Evolutionary conservation across 2,888 invertebrate species (phyloP).

Genomic region (Synanthedon vespiformis): DNA sequence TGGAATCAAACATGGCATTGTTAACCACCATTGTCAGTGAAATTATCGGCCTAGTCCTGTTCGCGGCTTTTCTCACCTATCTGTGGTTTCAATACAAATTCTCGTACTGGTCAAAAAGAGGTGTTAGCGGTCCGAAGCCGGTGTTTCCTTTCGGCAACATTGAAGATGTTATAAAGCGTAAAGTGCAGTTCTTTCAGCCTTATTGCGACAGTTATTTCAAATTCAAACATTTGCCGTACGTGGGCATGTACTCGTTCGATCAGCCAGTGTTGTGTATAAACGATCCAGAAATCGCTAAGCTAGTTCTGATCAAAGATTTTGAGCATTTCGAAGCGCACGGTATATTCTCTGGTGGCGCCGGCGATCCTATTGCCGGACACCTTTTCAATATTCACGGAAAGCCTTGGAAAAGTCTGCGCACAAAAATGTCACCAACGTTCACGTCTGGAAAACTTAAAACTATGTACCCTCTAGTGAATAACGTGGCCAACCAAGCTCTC

Average conservation of each 20-base stretch:
- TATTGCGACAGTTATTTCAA: conserved; percentile 70
- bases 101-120: conserved; percentile 71
- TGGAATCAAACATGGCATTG: not conserved
- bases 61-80: conserved; percentile 9
- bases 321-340: conserved; percentile 75
- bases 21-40: conserved; percentile 1
- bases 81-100: conserved; percentile 55
- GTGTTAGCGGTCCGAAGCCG: conserved; percentile 68
- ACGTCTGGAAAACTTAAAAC: conserved; percentile 75
- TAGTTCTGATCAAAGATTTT: conserved; percentile 73
- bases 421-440: conserved; percentile 75
- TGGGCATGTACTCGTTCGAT: conserved; percentile 74
- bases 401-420: conserved; percentile 73
- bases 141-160: conserved; percentile 75
- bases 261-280: conserved; percentile 73
- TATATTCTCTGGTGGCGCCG: conserved; percentile 69
- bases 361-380: conserved; percentile 72
- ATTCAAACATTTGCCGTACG: conserved; percentile 55
- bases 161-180: conserved; percentile 60
- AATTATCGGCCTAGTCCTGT: conserved; percentile 2
- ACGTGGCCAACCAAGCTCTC: conserved; percentile 66
- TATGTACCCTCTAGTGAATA: conserved; percentile 72
- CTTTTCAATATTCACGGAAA: conserved; percentile 70
- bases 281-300: conserved; percentile 72
- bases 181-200: conserved; percentile 72